Evolutionary conservation across 2,797 vertebrate genomes (phyloP), one percentile per base, ranked within the genome.

Genomic region (Bovichtus diacanthus): DNA sequence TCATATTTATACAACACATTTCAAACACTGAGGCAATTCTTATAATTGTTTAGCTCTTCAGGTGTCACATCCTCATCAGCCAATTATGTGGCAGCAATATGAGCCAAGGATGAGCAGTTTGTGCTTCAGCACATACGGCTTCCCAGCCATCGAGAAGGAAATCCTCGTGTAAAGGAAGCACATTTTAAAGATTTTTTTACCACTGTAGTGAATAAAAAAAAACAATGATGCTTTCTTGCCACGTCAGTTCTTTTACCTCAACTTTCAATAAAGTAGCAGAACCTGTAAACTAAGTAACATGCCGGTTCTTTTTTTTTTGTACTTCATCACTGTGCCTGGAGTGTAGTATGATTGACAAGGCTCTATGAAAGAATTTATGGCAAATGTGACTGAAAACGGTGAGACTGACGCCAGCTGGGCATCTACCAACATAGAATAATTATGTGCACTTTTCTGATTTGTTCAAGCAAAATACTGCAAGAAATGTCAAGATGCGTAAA

Each of bases 401-500:
- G 43, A 47, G 21, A 47, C n/a, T 1, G 2, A 18, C 16, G 6
- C 38, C 41, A 58, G 55, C 55, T 51, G 47, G 69, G 51, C 41
- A 7, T 18, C 27, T 44, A 12, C n/a, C 50, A 21, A 36, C 23
- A 31, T n/a, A 5, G 25, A 31, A 50, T 27, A 19, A 47, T 23
- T 12, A 19, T 19, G 8, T n/a, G 12, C 46, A 29, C 60, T 61
- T 66, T 60, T 38, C 25, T 21, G 44, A 16, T 59, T 64, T 38
- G 9, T 18, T 41, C 4, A 5, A 70, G 9, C 8, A 15, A 39
- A 8, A 53, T 4, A 59, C 18, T 34, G 16, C 2, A 34, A 27
- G 29, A 44, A 29, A 15, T 5, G 43, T 76, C n/a, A 76, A 70
- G 21, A 39, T 9, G 25, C 38, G 25, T 53, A 49, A 82, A 86